Percentiles rank a stretch among this genome's conserved stretches.
Evolutionary conservation across 64 coral and sea anemone species (phyloP).

Genomic region (Porites australiensis): DNA sequence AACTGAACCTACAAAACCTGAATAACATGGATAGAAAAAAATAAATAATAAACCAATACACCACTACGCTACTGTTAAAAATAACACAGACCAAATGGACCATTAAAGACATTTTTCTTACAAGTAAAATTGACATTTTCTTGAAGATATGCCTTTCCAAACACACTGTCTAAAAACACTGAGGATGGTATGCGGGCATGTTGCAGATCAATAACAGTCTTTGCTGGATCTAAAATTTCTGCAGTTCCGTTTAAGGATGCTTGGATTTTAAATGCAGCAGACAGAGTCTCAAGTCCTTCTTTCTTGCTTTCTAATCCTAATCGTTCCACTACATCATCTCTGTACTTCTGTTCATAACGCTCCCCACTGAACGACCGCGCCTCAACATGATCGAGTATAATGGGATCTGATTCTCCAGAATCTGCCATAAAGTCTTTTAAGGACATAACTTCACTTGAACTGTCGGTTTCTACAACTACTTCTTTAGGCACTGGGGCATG

Average conservation of each 20-base stretch:
- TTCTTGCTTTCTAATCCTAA: slow-evolving; percentile 54
- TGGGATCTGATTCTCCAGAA: slow-evolving; percentile 47
- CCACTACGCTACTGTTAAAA: background rate
- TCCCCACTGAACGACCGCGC: slow-evolving; percentile 34
- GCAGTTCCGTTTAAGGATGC: slow-evolving; percentile 45
- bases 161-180: slow-evolving; percentile 52
- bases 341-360: slow-evolving; percentile 40
- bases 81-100: slow-evolving; percentile 72
- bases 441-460: slow-evolving; percentile 79
- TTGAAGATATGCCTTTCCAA: slow-evolving; percentile 45
- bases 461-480: slow-evolving; percentile 66
- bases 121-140: slow-evolving; percentile 65
- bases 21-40: too few species aligned
- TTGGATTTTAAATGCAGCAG: slow-evolving; percentile 80
- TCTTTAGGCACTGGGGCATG: slow-evolving; percentile 46
- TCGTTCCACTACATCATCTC: slow-evolving; percentile 61
- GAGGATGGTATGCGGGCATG: slow-evolving; percentile 30
- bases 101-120: slow-evolving; percentile 67
- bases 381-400: slow-evolving; percentile 52
- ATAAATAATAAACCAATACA: background rate
- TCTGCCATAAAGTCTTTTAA: slow-evolving; percentile 88
- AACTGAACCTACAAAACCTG: too few species aligned
- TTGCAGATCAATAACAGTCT: slow-evolving; percentile 24
- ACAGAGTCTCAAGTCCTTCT: slow-evolving; percentile 79
- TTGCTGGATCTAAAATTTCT: background rate